Evolutionary conservation across 2,113 vertebrate genomes (phyloP).

Genomic region (Ranitomeya imitator): DNA sequence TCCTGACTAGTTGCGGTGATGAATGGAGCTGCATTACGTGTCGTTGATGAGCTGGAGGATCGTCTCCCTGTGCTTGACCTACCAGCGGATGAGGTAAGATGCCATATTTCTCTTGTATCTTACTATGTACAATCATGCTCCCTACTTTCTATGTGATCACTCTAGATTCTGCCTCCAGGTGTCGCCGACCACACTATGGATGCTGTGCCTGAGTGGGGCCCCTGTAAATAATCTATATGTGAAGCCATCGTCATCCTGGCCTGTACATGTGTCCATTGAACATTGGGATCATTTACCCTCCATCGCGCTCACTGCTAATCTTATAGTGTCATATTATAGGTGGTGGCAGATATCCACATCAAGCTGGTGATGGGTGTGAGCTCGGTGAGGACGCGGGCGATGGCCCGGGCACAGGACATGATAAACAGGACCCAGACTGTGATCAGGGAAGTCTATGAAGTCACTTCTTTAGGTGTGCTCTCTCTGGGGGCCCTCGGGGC

Average conservation of each 20-base stretch:
- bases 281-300: too few relatives aligned
- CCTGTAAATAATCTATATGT: too few relatives aligned
- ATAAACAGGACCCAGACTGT: neutral
- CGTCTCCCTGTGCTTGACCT: slow-evolving; percentile 70
- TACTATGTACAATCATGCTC: too few relatives aligned
- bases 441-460: neutral
- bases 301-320: neutral
- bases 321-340: neutral
- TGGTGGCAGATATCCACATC: neutral
- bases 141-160: too few relatives aligned
- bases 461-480: neutral
- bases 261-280: too few relatives aligned
- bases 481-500: neutral
- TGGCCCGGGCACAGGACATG: neutral
- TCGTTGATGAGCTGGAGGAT: slow-evolving; percentile 70
- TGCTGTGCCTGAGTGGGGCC: too few relatives aligned
- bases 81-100: slow-evolving; percentile 70
- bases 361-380: neutral
- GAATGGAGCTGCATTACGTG: slow-evolving; percentile 66
- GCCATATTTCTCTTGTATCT: too few relatives aligned
- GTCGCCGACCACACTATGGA: too few relatives aligned
- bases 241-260: too few relatives aligned
- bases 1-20: slow-evolving; percentile 65
- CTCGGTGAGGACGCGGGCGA: too few relatives aligned
- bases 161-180: too few relatives aligned